A percentile compares a stretch with the other conserved stretches of the same genome.
phyloP scores from a whole-genome alignment of 2,113 vertebrate genomes.

The Lasiurus cinereus region DNA sequence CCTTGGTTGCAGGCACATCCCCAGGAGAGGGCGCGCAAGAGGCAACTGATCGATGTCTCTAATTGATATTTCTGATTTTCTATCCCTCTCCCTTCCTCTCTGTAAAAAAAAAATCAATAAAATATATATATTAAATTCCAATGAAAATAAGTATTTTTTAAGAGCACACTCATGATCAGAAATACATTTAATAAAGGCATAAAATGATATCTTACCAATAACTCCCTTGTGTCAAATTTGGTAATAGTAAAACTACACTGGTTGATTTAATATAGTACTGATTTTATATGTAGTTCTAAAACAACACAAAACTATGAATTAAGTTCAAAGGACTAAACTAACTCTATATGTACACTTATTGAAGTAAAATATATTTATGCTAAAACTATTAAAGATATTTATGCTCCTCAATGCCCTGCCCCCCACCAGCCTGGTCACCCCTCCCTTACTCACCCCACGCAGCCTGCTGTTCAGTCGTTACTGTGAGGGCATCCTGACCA shows the following conservation, averaged over 20 bases:
- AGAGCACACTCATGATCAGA: not conserved
- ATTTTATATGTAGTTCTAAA: slow-evolving; percentile 40
- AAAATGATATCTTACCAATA: not conserved
- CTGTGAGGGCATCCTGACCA: too few species aligned
- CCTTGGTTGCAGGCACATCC: too few species aligned
- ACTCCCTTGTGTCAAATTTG: not conserved
- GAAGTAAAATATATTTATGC: slow-evolving; percentile 23
- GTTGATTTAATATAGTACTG: not conserved
- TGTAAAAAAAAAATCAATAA: too few species aligned
- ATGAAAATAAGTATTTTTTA: slow-evolving; percentile 55
- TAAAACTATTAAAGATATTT: slow-evolving; percentile 30
- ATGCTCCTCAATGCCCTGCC: not conserved
- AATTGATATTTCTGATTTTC: too few species aligned
- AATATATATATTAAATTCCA: too few species aligned
- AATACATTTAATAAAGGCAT: slow-evolving; percentile 63
- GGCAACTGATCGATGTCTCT: too few species aligned
- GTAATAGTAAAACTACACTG: not conserved
- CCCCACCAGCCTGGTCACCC: too few species aligned
- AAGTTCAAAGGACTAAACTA: not conserved
- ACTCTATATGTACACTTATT: not conserved
- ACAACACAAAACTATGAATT: slow-evolving; percentile 16
- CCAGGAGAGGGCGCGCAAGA: too few species aligned
- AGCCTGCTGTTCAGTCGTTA: too few species aligned
- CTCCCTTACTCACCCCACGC: too few species aligned
- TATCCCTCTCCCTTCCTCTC: too few species aligned